A percentile compares a stretch with the other conserved stretches of the same genome.
Conservation (phyloP, 2,888 invertebrate species). For the Phalera bucephala region DNA sequence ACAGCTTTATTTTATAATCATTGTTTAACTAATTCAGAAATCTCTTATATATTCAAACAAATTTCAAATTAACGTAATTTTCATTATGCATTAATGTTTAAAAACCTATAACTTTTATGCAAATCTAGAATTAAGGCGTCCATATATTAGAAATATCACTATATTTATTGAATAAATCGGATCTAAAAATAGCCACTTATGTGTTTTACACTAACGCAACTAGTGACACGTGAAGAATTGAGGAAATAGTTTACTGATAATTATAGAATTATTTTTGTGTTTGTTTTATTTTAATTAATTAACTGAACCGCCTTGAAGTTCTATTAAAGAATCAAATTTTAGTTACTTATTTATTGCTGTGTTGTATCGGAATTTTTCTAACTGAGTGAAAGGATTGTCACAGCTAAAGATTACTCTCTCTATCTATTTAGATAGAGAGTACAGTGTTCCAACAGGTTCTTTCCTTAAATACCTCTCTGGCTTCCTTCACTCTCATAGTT, state of each 20-base stretch:
- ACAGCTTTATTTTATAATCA: too few relatives aligned
- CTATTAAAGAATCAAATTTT: too few relatives aligned
- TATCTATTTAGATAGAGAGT: too few relatives aligned
- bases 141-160: neutral
- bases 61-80: neutral
- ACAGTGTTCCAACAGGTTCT: too few relatives aligned
- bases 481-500: too few relatives aligned
- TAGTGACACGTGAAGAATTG: slow-evolving; percentile 10
- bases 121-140: slow-evolving; percentile 8
- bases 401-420: too few relatives aligned
- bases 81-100: neutral
- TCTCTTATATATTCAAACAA: neutral
- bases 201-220: slow-evolving; percentile 14
- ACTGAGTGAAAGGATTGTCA: too few relatives aligned
- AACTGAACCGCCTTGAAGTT: slow-evolving; percentile 41
- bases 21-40: neutral
- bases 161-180: slow-evolving; percentile 6
- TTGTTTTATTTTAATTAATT: slow-evolving; percentile 51
- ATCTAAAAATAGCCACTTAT: slow-evolving; percentile 19
- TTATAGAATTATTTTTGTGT: slow-evolving; percentile 34
- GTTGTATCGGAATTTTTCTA: too few relatives aligned
- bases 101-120: slow-evolving; percentile 10
- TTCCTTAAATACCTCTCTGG: too few relatives aligned
- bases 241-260: slow-evolving; percentile 35
- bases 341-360: too few relatives aligned